Conservation (phyloP, 2,797 vertebrate species). For the Rhabdophis nuchalis region DNA sequence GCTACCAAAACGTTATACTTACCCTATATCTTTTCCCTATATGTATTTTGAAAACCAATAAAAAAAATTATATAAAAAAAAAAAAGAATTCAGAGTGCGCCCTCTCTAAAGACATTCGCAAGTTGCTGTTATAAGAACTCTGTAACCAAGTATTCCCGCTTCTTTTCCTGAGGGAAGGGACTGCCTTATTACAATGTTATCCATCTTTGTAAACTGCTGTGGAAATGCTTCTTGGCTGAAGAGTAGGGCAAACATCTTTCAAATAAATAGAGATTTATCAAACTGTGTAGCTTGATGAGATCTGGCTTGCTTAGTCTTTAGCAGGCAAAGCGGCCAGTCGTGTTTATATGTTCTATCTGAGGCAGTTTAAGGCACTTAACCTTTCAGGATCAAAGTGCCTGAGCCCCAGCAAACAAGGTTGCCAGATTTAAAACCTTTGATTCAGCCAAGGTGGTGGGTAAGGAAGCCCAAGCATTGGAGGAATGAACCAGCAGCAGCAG, state of each 20-base stretch:
- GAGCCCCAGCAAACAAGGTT: not conserved
- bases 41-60: no score
- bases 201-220: not conserved
- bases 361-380: constrained; percentile 4
- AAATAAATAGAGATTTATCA: not conserved
- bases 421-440: not conserved
- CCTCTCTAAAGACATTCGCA: not conserved
- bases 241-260: not conserved
- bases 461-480: not conserved
- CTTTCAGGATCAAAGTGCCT: not conserved
- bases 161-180: not conserved
- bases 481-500: not conserved
- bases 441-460: not conserved
- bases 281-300: not conserved
- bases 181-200: not conserved
- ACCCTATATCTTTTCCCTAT: no score
- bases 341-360: not conserved
- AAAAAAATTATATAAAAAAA: no score
- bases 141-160: not conserved
- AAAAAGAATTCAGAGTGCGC: no score
- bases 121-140: not conserved
- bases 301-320: not conserved
- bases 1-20: no score
- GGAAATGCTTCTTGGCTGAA: not conserved
- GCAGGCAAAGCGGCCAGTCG: not conserved